phyloP scores from a whole-genome alignment of 2,797 vertebrate species.

The Pempheris klunzingeri region DNA sequence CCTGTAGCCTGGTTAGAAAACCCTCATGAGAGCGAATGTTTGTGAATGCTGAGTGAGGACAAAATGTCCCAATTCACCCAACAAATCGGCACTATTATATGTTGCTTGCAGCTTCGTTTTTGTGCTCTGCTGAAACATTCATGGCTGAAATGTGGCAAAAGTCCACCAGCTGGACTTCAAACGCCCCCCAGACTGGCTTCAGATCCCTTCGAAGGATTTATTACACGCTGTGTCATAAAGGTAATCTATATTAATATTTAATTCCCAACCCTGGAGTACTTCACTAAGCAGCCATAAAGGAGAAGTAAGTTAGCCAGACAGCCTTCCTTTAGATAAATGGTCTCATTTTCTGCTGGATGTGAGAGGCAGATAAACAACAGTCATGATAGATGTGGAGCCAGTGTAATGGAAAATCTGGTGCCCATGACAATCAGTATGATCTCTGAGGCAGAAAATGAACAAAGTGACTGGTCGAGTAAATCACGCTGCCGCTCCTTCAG shows the following conservation, averaged over 20 bases:
- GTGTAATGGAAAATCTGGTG: constrained; percentile 74
- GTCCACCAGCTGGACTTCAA: constrained; percentile 16
- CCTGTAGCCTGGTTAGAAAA: constrained; percentile 12
- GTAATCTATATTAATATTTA: constrained; percentile 71
- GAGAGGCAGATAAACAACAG: constrained; percentile 70
- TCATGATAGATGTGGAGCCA: constrained; percentile 74
- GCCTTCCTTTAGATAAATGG: constrained; percentile 72
- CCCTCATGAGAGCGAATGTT: constrained; percentile 8
- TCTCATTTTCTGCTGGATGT: constrained; percentile 73
- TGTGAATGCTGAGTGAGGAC: constrained; percentile 39
- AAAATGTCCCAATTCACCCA: constrained; percentile 54
- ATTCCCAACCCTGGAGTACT: constrained; percentile 29
- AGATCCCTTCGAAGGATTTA: constrained; percentile 43
- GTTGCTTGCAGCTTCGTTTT: constrained; percentile 26
- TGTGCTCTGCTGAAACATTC: constrained; percentile 17
- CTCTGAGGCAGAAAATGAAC: constrained; percentile 81
- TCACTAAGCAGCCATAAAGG: constrained; percentile 59
- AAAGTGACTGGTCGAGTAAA: constrained; percentile 72
- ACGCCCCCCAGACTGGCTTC: background rate
- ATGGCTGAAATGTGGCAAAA: background rate
- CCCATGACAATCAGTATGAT: constrained; percentile 75
- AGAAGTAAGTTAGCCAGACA: constrained; percentile 50
- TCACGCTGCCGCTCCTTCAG: constrained; percentile 44
- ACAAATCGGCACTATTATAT: background rate
- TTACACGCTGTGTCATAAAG: constrained; percentile 42